phyloP scores from a whole-genome alignment of 1,140 invertebrate genomes.

The Rhyzopertha dominica region DNA sequence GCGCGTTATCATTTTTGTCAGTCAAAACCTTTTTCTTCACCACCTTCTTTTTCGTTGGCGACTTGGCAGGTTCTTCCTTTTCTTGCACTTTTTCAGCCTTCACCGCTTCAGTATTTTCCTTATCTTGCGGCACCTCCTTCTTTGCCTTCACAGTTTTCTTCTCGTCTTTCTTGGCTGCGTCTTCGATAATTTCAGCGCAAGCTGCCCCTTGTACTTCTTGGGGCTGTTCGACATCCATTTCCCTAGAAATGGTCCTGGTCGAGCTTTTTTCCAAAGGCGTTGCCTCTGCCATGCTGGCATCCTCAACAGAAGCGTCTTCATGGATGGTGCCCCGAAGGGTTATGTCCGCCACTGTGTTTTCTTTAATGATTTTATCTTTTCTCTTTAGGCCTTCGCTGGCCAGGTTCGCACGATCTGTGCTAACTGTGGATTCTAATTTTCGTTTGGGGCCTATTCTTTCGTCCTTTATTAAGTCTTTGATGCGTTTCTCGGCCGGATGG shows the following conservation, averaged over 20 bases:
- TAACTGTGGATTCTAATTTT: conserved; percentile 65
- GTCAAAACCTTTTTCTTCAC: conserved; percentile 39
- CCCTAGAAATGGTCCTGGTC: conserved; percentile 42
- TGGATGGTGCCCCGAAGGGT: conserved; percentile 32
- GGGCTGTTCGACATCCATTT: conserved; percentile 34
- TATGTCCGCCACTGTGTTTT: conserved; percentile 42
- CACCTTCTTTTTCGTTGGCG: conserved; percentile 30
- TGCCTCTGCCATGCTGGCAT: conserved; percentile 30
- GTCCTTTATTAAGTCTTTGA: conserved; percentile 62
- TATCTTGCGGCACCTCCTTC: conserved; percentile 40
- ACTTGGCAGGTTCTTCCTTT: conserved; percentile 23
- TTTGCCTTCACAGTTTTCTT: conserved; percentile 40
- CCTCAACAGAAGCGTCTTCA: conserved; percentile 28
- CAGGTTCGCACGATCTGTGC: conserved; percentile 52
- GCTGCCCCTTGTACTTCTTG: conserved; percentile 37
- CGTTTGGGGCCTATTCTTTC: conserved; percentile 53
- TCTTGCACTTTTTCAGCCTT: conserved; percentile 26
- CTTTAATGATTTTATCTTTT: conserved; percentile 51
- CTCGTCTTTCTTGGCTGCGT: conserved; percentile 38
- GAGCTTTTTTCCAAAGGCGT: conserved; percentile 33
- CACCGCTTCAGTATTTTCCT: conserved; percentile 39
- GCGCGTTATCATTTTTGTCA: conserved; percentile 40
- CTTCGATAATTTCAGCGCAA: conserved; percentile 41
- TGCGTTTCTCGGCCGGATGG: conserved; percentile 52
- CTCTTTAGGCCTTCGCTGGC: conserved; percentile 51